Evolutionary conservation across 2,888 invertebrate genomes (phyloP), one percentile per base, ranked within the genome.

Genomic region (Callosobruchus maculatus): DNA sequence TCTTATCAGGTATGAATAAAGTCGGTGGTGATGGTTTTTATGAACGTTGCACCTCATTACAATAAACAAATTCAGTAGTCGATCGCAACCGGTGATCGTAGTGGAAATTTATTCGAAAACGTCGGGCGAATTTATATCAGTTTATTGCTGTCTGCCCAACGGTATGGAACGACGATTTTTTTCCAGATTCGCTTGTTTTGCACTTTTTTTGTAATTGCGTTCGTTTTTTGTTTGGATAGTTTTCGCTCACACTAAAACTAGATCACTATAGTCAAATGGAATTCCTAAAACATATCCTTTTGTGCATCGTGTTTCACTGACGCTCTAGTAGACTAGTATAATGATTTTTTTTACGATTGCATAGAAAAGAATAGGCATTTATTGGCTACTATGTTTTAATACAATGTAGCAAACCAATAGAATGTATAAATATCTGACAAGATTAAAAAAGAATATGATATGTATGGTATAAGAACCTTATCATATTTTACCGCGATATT

Each of bases 1-100:
- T 71, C 77, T 79, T 78, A 78, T 78, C 79, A 49, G 76, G 69
- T 72, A 72, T 72, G 73, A 74, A 79, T 79, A 77, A n/a, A 78
- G 72, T 76, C 49, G 31, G 68, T 70, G 49, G 68, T 74, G 73
- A 68, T 72, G 75, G 71, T 74, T 72, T 70, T 72, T 74, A 74
- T 74, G 70, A 75, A 73, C 72, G 73, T 73, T 72, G 72, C 75
- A 76, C 75, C 73, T 76, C 77, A 75, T 77, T 77, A 76, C 74
- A 75, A 77, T 77, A 75, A 77, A 77, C 76, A 76, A 77, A 77
- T 75, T 76, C 76, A 75, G 76, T 68, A 77, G 76, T 76, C 72
- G 74, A 71, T 70, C 21, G 73, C 68, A 74, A 73, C 72, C 71
- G 66, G 72, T 68, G 72, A 74, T 72, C 21, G 7, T 49, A 18